Conservation (phyloP, 2,113 vertebrate genomes). For the Menura novaehollandiae region DNA sequence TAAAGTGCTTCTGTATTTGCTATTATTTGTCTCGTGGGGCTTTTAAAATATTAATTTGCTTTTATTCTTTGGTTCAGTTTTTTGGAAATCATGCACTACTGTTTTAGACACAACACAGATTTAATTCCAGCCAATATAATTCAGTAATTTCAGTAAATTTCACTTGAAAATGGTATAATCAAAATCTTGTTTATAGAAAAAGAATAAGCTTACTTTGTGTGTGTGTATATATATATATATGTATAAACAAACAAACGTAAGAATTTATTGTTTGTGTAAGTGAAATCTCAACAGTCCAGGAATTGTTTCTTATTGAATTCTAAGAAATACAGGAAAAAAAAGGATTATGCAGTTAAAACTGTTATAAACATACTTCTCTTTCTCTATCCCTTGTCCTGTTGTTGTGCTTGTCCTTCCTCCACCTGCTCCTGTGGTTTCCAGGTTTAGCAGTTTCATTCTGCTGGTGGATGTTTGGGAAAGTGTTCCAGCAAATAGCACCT, state of each 20-base stretch:
- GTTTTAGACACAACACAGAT: not conserved
- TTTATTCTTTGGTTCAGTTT: not conserved
- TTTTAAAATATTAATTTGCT: not conserved
- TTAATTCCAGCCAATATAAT: not conserved
- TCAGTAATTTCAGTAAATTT: not conserved
- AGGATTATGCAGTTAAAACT: not conserved
- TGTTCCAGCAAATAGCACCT: not conserved
- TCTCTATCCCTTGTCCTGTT: not conserved
- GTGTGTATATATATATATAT: too few relatives aligned
- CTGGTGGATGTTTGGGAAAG: not conserved
- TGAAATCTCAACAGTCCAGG: not conserved
- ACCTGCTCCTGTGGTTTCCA: not conserved
- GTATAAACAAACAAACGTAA: not conserved
- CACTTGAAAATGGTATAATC: not conserved
- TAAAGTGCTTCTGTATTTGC: not conserved
- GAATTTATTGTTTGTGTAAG: not conserved
- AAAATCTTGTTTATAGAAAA: not conserved
- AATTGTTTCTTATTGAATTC: not conserved
- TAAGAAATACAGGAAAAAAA: not conserved
- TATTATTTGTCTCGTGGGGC: accelerated
- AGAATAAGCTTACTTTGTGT: not conserved
- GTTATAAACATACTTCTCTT: not conserved
- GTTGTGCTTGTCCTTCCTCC: accelerated
- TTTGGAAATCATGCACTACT: not conserved
- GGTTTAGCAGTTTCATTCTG: not conserved